Conservation (phyloP, 2,113 vertebrate species). For the Prunella himalayana region DNA sequence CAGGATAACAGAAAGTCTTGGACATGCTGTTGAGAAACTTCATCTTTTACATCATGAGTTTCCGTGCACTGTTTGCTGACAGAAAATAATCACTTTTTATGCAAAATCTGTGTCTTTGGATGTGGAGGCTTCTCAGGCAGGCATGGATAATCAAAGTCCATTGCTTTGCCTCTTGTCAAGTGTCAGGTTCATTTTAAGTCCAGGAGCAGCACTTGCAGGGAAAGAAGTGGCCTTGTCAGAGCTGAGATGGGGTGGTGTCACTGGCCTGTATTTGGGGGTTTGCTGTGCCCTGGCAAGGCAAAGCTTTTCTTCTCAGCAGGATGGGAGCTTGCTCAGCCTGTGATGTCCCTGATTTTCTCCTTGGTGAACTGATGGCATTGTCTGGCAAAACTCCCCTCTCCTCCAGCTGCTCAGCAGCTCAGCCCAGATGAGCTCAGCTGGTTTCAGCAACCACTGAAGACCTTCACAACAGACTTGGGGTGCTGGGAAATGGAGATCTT, state of each 20-base stretch:
- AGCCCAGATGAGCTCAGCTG: not conserved
- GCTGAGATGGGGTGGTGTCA: not conserved
- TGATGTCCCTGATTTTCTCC: not conserved
- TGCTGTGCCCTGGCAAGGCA: not conserved
- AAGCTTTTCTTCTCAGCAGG: not conserved
- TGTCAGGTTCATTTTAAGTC: not conserved
- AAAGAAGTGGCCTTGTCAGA: not conserved
- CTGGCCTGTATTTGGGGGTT: not conserved
- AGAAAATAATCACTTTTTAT: not conserved
- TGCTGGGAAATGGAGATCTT: not conserved
- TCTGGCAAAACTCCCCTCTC: not conserved
- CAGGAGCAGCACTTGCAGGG: not conserved
- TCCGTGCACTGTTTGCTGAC: rapidly evolving
- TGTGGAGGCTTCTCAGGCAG: not conserved
- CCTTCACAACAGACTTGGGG: not conserved
- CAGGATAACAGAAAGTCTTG: not conserved
- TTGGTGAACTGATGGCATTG: not conserved
- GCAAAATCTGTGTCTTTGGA: not conserved
- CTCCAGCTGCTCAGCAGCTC: not conserved
- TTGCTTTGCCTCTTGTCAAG: not conserved
- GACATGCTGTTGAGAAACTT: not conserved
- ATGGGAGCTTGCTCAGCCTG: not conserved
- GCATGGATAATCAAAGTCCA: not conserved
- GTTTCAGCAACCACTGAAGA: not conserved
- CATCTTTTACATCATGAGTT: not conserved